Evolutionary conservation across 1,140 invertebrate species (phyloP).

Genomic region (Drosophila quadrilineata): DNA sequence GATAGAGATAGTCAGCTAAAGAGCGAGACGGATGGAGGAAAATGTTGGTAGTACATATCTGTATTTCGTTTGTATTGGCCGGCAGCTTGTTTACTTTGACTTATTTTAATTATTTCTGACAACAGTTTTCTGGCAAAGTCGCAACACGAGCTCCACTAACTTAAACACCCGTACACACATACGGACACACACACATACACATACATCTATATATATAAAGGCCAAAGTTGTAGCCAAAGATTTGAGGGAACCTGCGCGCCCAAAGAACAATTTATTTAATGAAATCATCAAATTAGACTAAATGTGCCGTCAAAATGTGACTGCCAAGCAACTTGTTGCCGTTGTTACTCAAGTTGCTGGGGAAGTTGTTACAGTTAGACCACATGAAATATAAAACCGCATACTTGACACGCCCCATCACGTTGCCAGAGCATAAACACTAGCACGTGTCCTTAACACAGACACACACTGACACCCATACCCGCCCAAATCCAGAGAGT

Average conservation of each 20-base stretch:
- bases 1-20: neutral
- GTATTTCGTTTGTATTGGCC: no score
- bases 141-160: constrained; percentile 6
- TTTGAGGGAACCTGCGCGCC: neutral
- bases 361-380: constrained; percentile 33
- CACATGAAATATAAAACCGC: constrained; percentile 69
- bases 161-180: neutral
- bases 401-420: constrained; percentile 45
- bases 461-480: constrained; percentile 12
- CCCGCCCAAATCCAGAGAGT: neutral
- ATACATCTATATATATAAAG: no score
- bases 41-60: neutral
- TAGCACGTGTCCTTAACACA: constrained; percentile 41
- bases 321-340: constrained; percentile 52
- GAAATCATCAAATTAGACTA: constrained; percentile 75
- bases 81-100: constrained; percentile 19
- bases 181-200: constrained; percentile 7
- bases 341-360: constrained; percentile 8
- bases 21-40: neutral
- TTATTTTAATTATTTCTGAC: constrained; percentile 66
- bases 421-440: neutral
- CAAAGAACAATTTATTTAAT: constrained; percentile 64
- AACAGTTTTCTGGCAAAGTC: constrained; percentile 17
- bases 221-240: neutral
- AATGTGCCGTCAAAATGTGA: constrained; percentile 66